These are phyloP conservation scores for Pseudonaja textilis DNA, from an alignment of 2,113 vertebrate species.

Conservation along the genomic window DNA sequence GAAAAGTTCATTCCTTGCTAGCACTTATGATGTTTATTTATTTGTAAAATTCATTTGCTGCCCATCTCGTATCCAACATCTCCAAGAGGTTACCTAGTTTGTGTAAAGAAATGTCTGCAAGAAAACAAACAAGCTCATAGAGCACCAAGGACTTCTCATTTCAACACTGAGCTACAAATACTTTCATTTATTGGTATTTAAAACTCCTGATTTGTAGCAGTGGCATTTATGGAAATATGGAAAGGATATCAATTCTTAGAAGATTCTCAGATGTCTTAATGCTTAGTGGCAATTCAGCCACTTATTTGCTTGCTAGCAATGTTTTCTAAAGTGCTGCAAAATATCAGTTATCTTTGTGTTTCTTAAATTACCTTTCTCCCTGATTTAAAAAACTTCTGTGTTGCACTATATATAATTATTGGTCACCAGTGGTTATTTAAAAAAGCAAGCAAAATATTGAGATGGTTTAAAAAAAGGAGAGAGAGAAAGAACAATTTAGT, in stretches of 20 bases:
- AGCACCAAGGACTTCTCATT: background rate
- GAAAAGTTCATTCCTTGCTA: background rate
- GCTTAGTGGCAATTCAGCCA: background rate
- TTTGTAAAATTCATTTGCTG: background rate
- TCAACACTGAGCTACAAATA: background rate
- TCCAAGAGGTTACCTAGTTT: background rate
- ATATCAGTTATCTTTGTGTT: accelerated
- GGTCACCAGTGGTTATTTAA: background rate
- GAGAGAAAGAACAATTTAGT: background rate
- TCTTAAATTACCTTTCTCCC: background rate
- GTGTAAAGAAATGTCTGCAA: background rate
- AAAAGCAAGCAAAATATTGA: background rate
- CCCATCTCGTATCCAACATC: background rate
- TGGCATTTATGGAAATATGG: background rate
- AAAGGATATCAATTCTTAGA: background rate
- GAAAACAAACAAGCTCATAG: background rate
- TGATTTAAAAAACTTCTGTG: accelerated
- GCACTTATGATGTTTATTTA: background rate
- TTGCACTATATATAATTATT: accelerated
- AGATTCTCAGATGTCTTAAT: background rate
- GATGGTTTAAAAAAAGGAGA: background rate
- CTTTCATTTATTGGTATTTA: background rate
- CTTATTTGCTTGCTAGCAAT: background rate
- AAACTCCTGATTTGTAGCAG: background rate
- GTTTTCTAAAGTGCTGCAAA: background rate